These are phyloP conservation scores for Scaptodrosophila lebanonensis DNA, from an alignment of 1,140 invertebrate species.

Conservation along the genomic window DNA sequence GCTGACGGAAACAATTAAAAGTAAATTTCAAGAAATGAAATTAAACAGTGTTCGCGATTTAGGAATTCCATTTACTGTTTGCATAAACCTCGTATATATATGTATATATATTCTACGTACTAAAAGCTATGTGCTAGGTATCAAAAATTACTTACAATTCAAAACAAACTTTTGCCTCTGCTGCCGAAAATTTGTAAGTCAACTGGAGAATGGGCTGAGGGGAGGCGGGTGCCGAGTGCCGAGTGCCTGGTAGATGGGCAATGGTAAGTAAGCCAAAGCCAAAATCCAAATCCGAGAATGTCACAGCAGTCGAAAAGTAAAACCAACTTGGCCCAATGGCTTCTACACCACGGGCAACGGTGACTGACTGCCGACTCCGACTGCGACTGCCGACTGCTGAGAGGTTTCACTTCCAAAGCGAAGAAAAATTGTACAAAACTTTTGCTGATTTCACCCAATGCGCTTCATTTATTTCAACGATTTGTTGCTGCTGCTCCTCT, in stretches of 20 bases:
- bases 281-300: constrained; percentile 58
- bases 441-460: constrained; percentile 73
- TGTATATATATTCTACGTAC: constrained; percentile 42
- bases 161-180: constrained; percentile 70
- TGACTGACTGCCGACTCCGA: no score
- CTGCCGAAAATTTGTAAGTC: constrained; percentile 72
- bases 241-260: constrained; percentile 11
- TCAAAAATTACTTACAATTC: constrained; percentile 74
- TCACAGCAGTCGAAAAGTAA: constrained; percentile 54
- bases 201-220: constrained; percentile 17
- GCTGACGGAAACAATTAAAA: no score
- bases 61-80: no score
- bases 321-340: constrained; percentile 44
- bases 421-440: constrained; percentile 73
- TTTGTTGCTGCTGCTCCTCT: constrained; percentile 49
- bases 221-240: background rate
- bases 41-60: no score
- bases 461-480: constrained; percentile 73
- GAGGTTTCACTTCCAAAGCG: constrained; percentile 60
- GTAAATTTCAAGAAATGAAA: no score
- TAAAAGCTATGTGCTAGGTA: constrained; percentile 47
- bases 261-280: constrained; percentile 51
- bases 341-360: no score
- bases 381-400: no score
- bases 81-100: no score